A percentile compares a stretch with the other conserved stretches of the same genome.
phyloP scores from a whole-genome alignment of 2,797 vertebrate genomes.

The Pteropus rufus region DNA sequence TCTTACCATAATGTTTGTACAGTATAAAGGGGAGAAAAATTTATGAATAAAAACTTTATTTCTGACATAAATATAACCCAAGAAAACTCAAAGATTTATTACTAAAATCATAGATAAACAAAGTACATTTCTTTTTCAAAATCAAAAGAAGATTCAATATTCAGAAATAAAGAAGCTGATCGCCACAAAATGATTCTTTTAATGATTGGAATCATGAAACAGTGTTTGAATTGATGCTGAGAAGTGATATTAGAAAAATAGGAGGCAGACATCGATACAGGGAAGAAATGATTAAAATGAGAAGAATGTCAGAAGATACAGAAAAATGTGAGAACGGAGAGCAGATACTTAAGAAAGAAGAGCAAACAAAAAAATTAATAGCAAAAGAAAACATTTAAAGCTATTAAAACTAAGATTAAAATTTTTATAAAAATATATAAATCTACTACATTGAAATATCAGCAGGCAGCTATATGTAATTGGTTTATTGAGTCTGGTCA shows the following conservation, averaged over 20 bases:
- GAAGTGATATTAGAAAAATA: neutral
- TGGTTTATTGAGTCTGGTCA: neutral
- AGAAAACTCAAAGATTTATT: neutral
- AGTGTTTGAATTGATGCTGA: neutral
- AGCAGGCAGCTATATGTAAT: neutral
- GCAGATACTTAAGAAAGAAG: neutral
- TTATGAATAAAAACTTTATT: neutral
- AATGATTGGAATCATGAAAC: neutral
- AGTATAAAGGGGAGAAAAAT: neutral
- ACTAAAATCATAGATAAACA: neutral
- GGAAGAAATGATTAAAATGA: neutral
- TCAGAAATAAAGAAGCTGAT: neutral
- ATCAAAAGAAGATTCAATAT: neutral
- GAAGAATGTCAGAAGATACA: neutral
- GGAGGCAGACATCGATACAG: neutral
- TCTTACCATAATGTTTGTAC: neutral
- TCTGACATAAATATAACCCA: neutral
- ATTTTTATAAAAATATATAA: neutral
- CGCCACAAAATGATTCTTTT: neutral
- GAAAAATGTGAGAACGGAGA: neutral
- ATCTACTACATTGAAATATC: neutral
- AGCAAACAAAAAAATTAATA: neutral
- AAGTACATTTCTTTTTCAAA: neutral
- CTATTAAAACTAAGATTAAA: neutral
- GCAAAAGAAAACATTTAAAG: neutral